Evolutionary conservation across 2,888 invertebrate species (phyloP).

Genomic region (Noctua janthina): DNA sequence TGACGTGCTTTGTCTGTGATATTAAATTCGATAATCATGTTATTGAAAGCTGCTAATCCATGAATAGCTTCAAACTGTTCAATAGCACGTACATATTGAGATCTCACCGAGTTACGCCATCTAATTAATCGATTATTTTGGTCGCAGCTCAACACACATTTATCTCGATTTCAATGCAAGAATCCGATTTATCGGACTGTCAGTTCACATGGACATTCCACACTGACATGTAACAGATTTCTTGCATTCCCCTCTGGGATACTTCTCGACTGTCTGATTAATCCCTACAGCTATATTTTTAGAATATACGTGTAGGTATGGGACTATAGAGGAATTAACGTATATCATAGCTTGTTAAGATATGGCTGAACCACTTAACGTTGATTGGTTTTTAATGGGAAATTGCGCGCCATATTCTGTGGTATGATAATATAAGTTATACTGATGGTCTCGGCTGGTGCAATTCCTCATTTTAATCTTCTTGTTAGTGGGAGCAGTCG

Average conservation of each 20-base stretch:
- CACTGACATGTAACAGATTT: constrained; percentile 68
- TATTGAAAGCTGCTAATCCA: constrained; percentile 4
- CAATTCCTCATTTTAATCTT: constrained; percentile 53
- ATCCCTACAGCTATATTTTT: constrained; percentile 70
- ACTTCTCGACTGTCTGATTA: constrained; percentile 64
- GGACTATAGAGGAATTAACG: constrained; percentile 53
- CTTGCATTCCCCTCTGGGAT: constrained; percentile 64
- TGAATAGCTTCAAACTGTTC: not conserved
- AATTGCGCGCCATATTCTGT: constrained; percentile 62
- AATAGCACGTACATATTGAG: not conserved
- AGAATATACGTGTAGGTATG: constrained; percentile 65
- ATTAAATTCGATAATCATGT: constrained; percentile 7
- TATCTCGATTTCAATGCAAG: constrained; percentile 55
- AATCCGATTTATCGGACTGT: constrained; percentile 63
- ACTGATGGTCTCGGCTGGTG: constrained; percentile 36
- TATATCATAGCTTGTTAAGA: constrained; percentile 69
- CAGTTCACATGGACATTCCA: constrained; percentile 65
- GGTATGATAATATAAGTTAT: constrained; percentile 55
- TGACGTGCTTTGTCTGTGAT: constrained; percentile 1
- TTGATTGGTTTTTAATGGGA: constrained; percentile 71
- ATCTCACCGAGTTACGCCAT: constrained; percentile 21
- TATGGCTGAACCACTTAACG: constrained; percentile 65
- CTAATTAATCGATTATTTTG: constrained; percentile 62
- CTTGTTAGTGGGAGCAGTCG: constrained; percentile 19
- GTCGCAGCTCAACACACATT: constrained; percentile 44